phyloP scores from a whole-genome alignment of 2,888 invertebrate genomes.

The Tachina lurida region DNA sequence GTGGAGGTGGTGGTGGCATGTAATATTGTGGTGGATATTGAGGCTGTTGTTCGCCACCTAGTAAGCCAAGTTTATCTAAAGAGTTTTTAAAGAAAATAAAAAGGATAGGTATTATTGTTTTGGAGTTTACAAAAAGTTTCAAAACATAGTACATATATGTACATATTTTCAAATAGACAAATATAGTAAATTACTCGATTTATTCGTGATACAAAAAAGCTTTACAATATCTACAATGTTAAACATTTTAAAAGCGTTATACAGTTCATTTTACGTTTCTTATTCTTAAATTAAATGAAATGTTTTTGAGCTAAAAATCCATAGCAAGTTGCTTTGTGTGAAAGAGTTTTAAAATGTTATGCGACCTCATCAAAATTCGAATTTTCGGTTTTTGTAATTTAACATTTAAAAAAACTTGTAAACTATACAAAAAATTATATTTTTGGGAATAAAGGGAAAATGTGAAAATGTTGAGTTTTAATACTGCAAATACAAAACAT shows the following conservation, averaged over 20 bases:
- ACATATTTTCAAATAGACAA: conserved; percentile 53
- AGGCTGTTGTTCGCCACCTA: conserved; percentile 81
- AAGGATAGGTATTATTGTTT: conserved; percentile 7
- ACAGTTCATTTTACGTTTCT: conserved; percentile 7
- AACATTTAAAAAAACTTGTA: too few species aligned
- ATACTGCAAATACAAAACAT: too few species aligned
- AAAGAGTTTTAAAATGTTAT: neutral
- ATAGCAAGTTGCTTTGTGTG: neutral
- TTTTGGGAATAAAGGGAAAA: too few species aligned
- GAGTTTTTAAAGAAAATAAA: conserved; percentile 35
- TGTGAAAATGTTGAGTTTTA: too few species aligned
- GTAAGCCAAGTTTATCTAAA: conserved; percentile 81
- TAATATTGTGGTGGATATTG: conserved; percentile 83
- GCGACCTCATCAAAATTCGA: too few species aligned
- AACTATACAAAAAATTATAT: too few species aligned
- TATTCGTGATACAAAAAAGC: conserved; percentile 55
- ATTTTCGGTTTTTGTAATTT: too few species aligned
- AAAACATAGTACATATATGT: conserved; percentile 47
- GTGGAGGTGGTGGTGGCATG: conserved; percentile 83
- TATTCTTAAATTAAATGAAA: conserved; percentile 1
- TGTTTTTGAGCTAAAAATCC: neutral
- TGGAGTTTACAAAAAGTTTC: neutral
- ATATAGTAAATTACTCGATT: conserved; percentile 64
- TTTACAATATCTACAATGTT: conserved; percentile 70
- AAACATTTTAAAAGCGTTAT: conserved; percentile 57